Evolutionary conservation across 2,113 vertebrate genomes (phyloP).

Genomic region (Sorex fumeus): DNA sequence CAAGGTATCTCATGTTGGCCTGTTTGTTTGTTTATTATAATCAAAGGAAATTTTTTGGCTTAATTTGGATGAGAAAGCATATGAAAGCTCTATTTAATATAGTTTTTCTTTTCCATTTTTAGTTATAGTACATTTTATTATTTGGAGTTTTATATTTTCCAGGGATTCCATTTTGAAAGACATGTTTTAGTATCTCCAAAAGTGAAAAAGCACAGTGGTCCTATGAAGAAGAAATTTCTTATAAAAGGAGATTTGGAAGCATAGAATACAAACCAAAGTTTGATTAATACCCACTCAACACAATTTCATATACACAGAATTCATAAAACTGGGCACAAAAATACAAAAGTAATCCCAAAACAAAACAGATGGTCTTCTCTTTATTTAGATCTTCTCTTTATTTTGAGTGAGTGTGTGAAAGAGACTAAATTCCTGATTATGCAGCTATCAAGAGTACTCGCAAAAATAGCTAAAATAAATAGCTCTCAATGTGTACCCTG

Average conservation of each 20-base stretch:
- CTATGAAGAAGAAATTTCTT: not conserved
- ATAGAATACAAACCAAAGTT: not conserved
- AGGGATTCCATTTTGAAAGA: constrained; percentile 23
- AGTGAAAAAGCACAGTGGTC: not conserved
- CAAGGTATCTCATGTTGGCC: not conserved
- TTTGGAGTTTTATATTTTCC: not conserved
- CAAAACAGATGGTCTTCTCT: not conserved
- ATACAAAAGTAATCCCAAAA: not conserved
- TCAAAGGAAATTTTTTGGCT: not conserved
- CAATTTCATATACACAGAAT: not conserved
- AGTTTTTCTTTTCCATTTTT: no score
- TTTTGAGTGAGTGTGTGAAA: not conserved
- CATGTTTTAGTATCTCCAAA: not conserved
- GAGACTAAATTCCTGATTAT: not conserved
- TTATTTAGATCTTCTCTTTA: no score
- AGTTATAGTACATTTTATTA: no score
- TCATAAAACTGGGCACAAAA: not conserved
- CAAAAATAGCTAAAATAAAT: not conserved
- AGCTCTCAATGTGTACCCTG: not conserved
- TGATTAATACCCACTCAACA: constrained; percentile 2
- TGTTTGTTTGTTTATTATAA: constrained; percentile 12
- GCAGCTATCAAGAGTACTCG: not conserved
- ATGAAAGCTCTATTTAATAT: no score
- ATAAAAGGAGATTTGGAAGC: not conserved
- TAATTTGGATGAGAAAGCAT: no score